Evolutionary conservation across 2,797 vertebrate species (phyloP), one percentile per base, ranked within the genome.

Genomic region (Neomorphus geoffroyi): DNA sequence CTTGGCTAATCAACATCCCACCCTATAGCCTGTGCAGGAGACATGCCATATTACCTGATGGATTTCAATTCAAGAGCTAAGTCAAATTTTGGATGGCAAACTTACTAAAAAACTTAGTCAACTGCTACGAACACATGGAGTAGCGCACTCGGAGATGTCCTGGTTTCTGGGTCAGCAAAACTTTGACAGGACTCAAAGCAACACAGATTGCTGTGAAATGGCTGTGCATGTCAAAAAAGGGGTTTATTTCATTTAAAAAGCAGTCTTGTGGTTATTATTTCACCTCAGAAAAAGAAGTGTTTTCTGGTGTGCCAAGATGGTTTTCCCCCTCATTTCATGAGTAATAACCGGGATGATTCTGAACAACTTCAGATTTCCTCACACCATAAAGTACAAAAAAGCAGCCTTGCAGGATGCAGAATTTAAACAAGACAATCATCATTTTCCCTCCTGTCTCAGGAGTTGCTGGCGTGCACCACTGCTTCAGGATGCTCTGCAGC

Each of bases 1-100:
- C 73, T 69, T 58, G 24, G 30, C 65, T 96, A 82, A 95, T 90
- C 86, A 94, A 32, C 62, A 92, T 57, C 67, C 28, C 32, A 53
- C 51, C 79, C 88, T 78, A 75, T 15, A 70, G 56, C 26, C 30
- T 83, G 33, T 28, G n/a, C 32, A 58, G 5, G 33, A 60, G 60
- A 61, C 18, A 35, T 5, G 24, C 17, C 80, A 57, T 73, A 45
- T 73, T 83, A 93, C 74, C 45, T 75, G 46, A 79, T 54, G 15
- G 33, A 19, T 72, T 91, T 88, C 60, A 70, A 72, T 92, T 90
- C 54, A 73, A 91, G 33, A 72, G 21, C 18, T 32, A 26, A 78
- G 51, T 35, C 30, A 88, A 23, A 24, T 92, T 91, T 73, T 81
- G 58, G n/a, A 85, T 45, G 83, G 39, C 28, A 90, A 33, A 39